Conservation (phyloP, 2,888 invertebrate species). For the Nebria salina region DNA sequence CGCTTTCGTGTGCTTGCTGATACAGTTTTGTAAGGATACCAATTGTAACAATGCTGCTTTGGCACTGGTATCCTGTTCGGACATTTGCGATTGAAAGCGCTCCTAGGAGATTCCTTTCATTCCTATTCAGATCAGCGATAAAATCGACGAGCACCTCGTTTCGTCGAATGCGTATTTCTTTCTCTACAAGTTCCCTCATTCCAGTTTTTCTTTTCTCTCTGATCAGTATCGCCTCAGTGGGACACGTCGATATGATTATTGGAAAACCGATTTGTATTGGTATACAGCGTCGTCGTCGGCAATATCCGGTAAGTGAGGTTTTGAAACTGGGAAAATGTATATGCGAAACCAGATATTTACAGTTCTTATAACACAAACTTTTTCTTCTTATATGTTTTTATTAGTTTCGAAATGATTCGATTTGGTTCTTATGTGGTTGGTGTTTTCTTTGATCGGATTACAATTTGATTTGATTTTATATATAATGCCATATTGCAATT, state of each 20-base stretch:
- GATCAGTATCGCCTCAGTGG: conserved; percentile 3
- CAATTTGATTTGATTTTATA: not conserved
- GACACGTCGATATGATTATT: conserved; percentile 31
- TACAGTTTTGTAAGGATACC: not conserved
- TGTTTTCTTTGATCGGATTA: not conserved
- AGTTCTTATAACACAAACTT: conserved; percentile 12
- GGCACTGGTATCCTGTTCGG: not conserved
- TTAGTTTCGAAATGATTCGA: conserved; percentile 9
- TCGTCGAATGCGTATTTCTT: conserved; percentile 6
- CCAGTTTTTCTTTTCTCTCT: not conserved
- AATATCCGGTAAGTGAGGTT: conserved; percentile 25
- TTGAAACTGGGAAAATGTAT: conserved; percentile 7
- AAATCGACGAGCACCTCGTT: conserved; percentile 24
- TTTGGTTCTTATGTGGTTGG: conserved; percentile 4
- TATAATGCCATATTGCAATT: too few species aligned
- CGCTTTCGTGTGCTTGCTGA: not conserved
- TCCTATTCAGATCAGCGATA: conserved; percentile 38
- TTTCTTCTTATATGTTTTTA: conserved; percentile 6
- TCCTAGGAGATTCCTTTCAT: conserved; percentile 19
- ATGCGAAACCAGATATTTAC: conserved; percentile 9
- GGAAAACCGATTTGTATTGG: conserved; percentile 43
- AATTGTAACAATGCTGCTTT: not conserved
- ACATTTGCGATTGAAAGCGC: conserved; percentile 11
- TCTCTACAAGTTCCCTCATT: conserved; percentile 11
- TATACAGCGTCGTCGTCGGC: conserved; percentile 24